A percentile compares a stretch with the other conserved stretches of the same genome.
Evolutionary conservation across 2,797 vertebrate species (phyloP).

Genomic region (Sciurus carolinensis): DNA sequence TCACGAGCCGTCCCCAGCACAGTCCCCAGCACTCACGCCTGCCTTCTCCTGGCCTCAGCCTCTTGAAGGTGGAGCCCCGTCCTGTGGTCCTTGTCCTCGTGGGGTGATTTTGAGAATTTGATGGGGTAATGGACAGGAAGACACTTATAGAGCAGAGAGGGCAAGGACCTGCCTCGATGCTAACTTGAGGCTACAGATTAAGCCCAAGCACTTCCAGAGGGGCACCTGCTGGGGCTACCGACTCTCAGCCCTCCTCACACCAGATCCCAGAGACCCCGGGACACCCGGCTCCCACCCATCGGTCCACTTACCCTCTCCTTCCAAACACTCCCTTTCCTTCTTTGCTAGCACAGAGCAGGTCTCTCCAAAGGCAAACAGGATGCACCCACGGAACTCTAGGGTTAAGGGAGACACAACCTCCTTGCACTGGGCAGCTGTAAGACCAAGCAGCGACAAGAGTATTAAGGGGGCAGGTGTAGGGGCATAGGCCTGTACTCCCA

Average conservation of each 20-base stretch:
- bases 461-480: too few species aligned
- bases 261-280: background rate
- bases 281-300: fast-evolving
- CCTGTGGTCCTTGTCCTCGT: background rate
- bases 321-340: too few species aligned
- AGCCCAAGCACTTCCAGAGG: background rate
- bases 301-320: fast-evolving
- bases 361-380: background rate
- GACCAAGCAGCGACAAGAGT: background rate
- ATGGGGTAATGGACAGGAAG: too few species aligned
- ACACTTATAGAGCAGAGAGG: too few species aligned
- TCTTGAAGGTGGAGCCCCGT: background rate
- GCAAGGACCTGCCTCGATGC: background rate
- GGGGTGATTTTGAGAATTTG: background rate
- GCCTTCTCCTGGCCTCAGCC: background rate
- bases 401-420: too few species aligned
- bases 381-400: background rate
- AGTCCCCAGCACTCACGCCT: fast-evolving
- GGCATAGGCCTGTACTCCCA: too few species aligned
- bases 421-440: fast-evolving
- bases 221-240: background rate
- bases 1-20: fast-evolving
- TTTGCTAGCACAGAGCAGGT: too few species aligned
- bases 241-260: background rate
- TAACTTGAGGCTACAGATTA: background rate